These are phyloP conservation scores for Megalurothrips usitatus DNA, from an alignment of 2,888 invertebrate genomes.

Conservation along the genomic window DNA sequence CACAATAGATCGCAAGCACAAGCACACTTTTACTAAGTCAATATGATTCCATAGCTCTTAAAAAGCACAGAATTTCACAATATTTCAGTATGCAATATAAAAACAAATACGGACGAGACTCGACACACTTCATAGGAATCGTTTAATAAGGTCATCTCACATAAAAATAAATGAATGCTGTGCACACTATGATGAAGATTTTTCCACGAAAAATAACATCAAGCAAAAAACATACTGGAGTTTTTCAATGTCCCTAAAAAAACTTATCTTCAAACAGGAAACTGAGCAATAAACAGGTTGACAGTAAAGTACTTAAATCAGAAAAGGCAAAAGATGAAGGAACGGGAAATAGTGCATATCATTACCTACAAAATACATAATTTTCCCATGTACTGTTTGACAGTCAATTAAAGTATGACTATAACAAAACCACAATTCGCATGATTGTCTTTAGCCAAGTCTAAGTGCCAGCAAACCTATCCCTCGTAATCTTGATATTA, in stretches of 20 bases:
- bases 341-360: not conserved
- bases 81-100: not conserved
- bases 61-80: not conserved
- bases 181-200: not conserved
- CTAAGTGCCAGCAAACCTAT: too few relatives aligned
- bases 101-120: too few relatives aligned
- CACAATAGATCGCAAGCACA: not conserved
- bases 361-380: not conserved
- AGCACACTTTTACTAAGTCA: not conserved
- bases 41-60: not conserved
- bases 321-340: not conserved
- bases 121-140: too few relatives aligned
- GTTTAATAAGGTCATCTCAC: too few relatives aligned
- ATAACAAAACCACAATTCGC: too few relatives aligned
- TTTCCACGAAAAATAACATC: slow-evolving; percentile 11
- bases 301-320: not conserved
- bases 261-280: not conserved
- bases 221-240: not conserved
- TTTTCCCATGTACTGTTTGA: not conserved
- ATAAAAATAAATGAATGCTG: too few relatives aligned
- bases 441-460: too few relatives aligned
- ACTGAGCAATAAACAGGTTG: not conserved
- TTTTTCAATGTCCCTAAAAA: not conserved
- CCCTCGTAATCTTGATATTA: too few relatives aligned
- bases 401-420: too few relatives aligned